These are phyloP conservation scores for Opisthocomus hoazin DNA, from an alignment of 2,113 vertebrate species.

Conservation along the genomic window DNA sequence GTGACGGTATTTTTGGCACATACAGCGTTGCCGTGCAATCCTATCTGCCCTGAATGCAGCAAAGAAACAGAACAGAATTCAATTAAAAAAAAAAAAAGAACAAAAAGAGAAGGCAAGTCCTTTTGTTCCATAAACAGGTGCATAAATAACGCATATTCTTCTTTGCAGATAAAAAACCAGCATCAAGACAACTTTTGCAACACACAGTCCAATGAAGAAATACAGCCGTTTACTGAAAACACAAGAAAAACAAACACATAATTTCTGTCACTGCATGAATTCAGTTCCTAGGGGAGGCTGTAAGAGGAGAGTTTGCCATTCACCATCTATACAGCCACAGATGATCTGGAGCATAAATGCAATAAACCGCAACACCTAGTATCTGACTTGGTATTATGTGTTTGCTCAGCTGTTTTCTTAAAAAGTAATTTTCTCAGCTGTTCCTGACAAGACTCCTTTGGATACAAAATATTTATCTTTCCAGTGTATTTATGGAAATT, in stretches of 20 bases:
- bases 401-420: conserved; percentile 31
- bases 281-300: not conserved
- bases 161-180: not conserved
- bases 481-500: not conserved
- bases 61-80: not conserved
- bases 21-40: not conserved
- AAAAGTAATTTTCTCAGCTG: conserved; percentile 17
- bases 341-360: not conserved
- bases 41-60: not conserved
- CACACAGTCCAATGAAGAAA: not conserved
- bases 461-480: not conserved
- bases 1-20: not conserved
- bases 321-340: not conserved
- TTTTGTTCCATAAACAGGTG: not conserved
- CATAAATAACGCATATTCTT: not conserved
- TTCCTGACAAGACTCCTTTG: not conserved
- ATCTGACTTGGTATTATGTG: not conserved
- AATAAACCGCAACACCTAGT: not conserved
- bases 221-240: not conserved
- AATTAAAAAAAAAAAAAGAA: not conserved
- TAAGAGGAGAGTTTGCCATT: not conserved
- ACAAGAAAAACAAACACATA: not conserved
- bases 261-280: not conserved
- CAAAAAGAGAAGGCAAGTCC: not conserved
- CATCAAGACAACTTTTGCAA: not conserved